A percentile compares a stretch with the other conserved stretches of the same genome.
These are phyloP conservation scores for Cephalopholis sonnerati DNA, from an alignment of 2,113 vertebrate genomes.

Conservation along the genomic window DNA sequence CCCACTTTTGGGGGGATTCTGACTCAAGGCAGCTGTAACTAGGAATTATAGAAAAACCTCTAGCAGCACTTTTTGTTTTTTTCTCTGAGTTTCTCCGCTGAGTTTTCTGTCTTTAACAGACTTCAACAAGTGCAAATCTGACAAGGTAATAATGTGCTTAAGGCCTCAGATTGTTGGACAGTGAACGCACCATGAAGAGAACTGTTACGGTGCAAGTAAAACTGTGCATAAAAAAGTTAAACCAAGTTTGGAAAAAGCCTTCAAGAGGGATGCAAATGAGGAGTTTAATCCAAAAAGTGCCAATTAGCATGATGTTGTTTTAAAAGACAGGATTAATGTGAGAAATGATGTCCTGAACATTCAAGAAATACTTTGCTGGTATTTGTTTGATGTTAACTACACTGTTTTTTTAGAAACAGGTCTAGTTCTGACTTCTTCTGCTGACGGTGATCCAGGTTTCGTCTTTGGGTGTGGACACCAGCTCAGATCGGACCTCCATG, in stretches of 20 bases:
- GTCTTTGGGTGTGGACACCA: constrained; percentile 94
- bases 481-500: constrained; percentile 91
- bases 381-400: background rate
- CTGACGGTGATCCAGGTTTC: constrained; percentile 95
- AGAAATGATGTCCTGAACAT: background rate
- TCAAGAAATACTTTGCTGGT: constrained; percentile 34
- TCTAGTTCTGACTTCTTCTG: constrained; percentile 84
- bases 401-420: background rate
- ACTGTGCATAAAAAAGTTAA: background rate
- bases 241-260: background rate
- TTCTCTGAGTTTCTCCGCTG: background rate
- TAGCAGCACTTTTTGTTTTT: background rate
- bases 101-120: background rate
- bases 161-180: constrained; percentile 11
- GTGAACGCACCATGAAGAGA: background rate
- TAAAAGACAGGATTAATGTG: background rate
- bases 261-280: background rate
- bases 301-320: background rate
- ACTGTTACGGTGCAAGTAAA: too few relatives aligned
- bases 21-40: background rate
- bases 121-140: constrained; percentile 24
- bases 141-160: background rate
- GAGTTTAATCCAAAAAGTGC: constrained; percentile 10
- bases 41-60: background rate
- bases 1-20: background rate